These are phyloP conservation scores for Parochlus steinenii DNA, from an alignment of 2,888 invertebrate genomes.

Conservation along the genomic window DNA sequence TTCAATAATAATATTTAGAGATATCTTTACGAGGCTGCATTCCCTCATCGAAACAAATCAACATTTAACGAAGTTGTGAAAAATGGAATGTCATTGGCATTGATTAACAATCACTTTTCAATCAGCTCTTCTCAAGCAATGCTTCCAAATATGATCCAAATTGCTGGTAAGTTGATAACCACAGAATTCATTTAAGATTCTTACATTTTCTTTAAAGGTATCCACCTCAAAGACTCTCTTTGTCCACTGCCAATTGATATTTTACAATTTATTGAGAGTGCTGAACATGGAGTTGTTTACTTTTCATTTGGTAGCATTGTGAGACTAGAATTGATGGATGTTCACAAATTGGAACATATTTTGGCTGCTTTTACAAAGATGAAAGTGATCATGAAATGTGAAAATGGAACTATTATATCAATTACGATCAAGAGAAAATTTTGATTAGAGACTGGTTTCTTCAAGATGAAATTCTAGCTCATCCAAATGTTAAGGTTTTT, in stretches of 20 bases:
- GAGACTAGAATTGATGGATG: conserved; percentile 20
- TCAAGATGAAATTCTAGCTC: conserved; percentile 6
- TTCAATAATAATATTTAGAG: too few species aligned
- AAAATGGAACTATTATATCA: conserved; percentile 13
- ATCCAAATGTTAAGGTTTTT: conserved; percentile 5
- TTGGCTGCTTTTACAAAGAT: conserved; percentile 16
- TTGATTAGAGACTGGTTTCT: conserved; percentile 5
- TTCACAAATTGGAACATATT: conserved; percentile 19
- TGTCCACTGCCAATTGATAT: conserved; percentile 25
- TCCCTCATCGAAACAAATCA: too few species aligned
- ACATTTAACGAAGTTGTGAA: too few species aligned
- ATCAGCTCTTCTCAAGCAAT: too few species aligned
- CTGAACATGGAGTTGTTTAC: conserved; percentile 30
- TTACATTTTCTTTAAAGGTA: too few species aligned
- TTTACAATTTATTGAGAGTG: conserved; percentile 26
- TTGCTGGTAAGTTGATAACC: too few species aligned
- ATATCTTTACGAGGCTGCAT: too few species aligned
- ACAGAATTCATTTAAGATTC: too few species aligned
- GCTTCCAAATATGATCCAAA: too few species aligned
- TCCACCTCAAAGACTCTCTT: conserved; percentile 25
- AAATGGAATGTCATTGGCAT: too few species aligned
- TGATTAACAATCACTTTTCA: too few species aligned
- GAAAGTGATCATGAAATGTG: conserved; percentile 13
- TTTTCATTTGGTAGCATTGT: conserved; percentile 33
- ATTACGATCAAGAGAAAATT: conserved; percentile 1